These are phyloP conservation scores for Ostrea edulis DNA, from an alignment of 1,140 invertebrate species.

Conservation along the genomic window DNA sequence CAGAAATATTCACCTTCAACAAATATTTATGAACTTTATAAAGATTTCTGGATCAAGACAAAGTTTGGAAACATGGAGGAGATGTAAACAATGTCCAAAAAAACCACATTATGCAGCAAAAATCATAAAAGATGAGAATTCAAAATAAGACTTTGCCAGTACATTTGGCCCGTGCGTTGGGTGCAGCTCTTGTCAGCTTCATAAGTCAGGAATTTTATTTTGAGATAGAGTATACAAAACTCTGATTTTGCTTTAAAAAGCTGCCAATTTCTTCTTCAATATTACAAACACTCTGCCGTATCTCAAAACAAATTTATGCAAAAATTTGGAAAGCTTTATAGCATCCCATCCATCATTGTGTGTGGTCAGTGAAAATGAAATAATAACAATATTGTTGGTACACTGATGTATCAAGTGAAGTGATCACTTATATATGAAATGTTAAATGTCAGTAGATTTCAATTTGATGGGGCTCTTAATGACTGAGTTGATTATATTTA, in stretches of 20 bases:
- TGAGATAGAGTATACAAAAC: constrained; percentile 24
- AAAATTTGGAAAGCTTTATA: constrained; percentile 33
- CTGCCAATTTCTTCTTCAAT: constrained; percentile 17
- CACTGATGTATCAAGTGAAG: neutral
- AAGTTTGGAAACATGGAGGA: neutral
- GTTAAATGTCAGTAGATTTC: constrained; percentile 18
- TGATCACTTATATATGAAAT: constrained; percentile 23
- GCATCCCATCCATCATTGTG: neutral
- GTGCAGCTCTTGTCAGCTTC: constrained; percentile 13
- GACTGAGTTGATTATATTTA: neutral
- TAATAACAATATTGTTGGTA: constrained; percentile 31
- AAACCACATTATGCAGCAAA: neutral
- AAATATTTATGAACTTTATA: neutral
- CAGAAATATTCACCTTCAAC: neutral
- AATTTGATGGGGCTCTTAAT: neutral
- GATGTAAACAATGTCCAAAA: neutral
- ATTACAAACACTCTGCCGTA: constrained; percentile 15
- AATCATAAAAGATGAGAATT: neutral
- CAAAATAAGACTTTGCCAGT: neutral
- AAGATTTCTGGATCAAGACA: neutral
- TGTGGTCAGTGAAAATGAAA: constrained; percentile 9
- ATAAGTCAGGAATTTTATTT: neutral
- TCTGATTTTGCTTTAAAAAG: neutral
- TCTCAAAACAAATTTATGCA: constrained; percentile 27
- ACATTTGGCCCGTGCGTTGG: neutral